Evolutionary conservation across 2,888 invertebrate genomes (phyloP).

Genomic region (Eucera pruinosa): DNA sequence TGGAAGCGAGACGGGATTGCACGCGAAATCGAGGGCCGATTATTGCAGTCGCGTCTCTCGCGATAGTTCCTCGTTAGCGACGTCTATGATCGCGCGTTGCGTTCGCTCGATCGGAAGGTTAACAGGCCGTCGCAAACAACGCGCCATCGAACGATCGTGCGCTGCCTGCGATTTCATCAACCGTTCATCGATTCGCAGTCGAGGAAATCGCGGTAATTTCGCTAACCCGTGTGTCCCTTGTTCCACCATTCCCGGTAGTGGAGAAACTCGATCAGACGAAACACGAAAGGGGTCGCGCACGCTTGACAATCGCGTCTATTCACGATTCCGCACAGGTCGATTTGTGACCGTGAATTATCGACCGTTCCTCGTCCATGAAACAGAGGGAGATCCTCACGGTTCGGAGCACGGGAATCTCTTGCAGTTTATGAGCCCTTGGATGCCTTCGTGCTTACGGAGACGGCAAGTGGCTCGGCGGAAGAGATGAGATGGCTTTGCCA

Average conservation of each 20-base stretch:
- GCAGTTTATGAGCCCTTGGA: background rate
- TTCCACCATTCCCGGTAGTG: background rate
- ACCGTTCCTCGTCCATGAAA: conserved; percentile 26
- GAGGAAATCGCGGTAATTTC: conserved; percentile 35
- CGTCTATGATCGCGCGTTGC: conserved; percentile 46
- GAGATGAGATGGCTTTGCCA: background rate
- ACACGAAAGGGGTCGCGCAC: conserved; percentile 2
- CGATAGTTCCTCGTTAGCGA: conserved; percentile 54
- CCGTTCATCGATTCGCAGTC: conserved; percentile 29
- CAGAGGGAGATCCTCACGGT: background rate
- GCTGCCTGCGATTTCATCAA: conserved; percentile 42
- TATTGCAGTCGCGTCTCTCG: conserved; percentile 47
- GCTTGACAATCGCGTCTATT: conserved; percentile 7
- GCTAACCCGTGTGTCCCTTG: background rate
- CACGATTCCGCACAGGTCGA: conserved; percentile 21
- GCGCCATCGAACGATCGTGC: background rate
- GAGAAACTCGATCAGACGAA: background rate
- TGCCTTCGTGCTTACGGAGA: background rate
- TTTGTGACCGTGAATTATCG: conserved; percentile 44
- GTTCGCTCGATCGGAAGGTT: conserved; percentile 43
- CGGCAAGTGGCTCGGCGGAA: background rate
- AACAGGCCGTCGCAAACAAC: conserved; percentile 50
- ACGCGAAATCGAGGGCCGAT: conserved; percentile 49
- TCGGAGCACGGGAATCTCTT: background rate
- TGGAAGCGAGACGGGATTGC: background rate